phyloP scores from a whole-genome alignment of 2,113 vertebrate species.

The Australoheros scitulus region DNA sequence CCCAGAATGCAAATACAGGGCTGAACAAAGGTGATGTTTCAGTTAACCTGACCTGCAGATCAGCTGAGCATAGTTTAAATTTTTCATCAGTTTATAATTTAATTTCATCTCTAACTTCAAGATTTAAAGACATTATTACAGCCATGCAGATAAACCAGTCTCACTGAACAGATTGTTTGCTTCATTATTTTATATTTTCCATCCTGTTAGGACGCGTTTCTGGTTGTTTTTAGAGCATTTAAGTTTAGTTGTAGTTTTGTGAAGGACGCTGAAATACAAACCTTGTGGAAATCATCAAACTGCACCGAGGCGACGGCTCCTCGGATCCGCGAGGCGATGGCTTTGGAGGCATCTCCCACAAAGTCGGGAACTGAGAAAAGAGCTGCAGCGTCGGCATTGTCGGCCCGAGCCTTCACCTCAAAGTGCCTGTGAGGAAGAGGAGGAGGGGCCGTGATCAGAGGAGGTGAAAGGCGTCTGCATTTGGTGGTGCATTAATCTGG shows the following conservation, averaged over 20 bases:
- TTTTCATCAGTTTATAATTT: background rate
- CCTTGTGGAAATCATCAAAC: constrained; percentile 94
- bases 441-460: background rate
- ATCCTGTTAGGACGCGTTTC: no score
- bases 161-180: no score
- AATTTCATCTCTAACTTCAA: background rate
- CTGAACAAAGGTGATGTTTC: no score
- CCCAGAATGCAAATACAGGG: background rate
- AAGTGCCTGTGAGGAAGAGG: constrained; percentile 83
- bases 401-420: constrained; percentile 66
- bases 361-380: constrained; percentile 89
- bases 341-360: constrained; percentile 89
- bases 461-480: background rate
- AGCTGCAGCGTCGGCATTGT: constrained; percentile 54
- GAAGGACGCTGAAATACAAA: constrained; percentile 4
- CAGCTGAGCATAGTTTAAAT: accelerated
- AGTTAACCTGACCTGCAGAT: background rate
- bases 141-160: no score
- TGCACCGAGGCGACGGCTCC: constrained; percentile 90
- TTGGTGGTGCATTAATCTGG: accelerated
- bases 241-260: no score
- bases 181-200: no score
- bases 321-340: constrained; percentile 87
- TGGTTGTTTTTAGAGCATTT: no score
- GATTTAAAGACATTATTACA: no score